phyloP scores from a whole-genome alignment of 2,797 vertebrate species.

The Enoplosus armatus region DNA sequence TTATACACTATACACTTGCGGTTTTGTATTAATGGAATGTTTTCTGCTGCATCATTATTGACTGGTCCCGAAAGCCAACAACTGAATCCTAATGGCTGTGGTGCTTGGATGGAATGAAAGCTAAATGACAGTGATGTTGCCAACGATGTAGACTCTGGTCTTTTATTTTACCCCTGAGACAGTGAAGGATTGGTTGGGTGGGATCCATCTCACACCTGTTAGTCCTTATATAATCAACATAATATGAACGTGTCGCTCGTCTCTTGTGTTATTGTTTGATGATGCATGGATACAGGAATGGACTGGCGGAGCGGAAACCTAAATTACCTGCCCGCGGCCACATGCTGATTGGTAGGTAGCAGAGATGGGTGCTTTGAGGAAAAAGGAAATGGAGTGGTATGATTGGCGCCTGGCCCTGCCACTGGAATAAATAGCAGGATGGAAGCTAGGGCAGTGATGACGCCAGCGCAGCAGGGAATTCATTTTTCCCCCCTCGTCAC shows the following conservation, averaged over 20 bases:
- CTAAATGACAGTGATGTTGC: conserved; percentile 31
- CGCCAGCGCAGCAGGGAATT: conserved; percentile 58
- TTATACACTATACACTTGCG: conserved; percentile 48
- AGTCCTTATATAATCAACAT: conserved; percentile 29
- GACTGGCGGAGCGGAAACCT: conserved; percentile 32
- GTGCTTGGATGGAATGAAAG: conserved; percentile 44
- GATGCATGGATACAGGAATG: conserved; percentile 23
- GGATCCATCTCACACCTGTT: conserved; percentile 40
- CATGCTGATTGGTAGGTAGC: conserved; percentile 20
- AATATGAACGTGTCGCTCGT: conserved; percentile 5
- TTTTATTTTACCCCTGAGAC: conserved; percentile 13
- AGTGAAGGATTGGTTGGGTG: conserved; percentile 9
- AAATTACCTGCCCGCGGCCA: conserved; percentile 39
- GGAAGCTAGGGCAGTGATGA: conserved; percentile 53
- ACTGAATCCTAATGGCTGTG: conserved; percentile 54
- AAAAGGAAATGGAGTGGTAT: conserved; percentile 35
- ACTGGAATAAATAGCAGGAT: conserved; percentile 68
- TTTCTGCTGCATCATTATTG: conserved; percentile 73
- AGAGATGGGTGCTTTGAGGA: conserved; percentile 21
- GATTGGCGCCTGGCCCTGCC: conserved; percentile 57
- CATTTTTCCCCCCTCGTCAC: conserved; percentile 35
- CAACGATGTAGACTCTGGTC: conserved; percentile 17
- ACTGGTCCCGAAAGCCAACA: conserved; percentile 56
- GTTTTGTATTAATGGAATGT: conserved; percentile 68
- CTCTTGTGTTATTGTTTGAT: conserved; percentile 15